Evolutionary conservation across 2,888 invertebrate species (phyloP), one percentile per base, ranked within the genome.

Genomic region (Esperia sulphurella): DNA sequence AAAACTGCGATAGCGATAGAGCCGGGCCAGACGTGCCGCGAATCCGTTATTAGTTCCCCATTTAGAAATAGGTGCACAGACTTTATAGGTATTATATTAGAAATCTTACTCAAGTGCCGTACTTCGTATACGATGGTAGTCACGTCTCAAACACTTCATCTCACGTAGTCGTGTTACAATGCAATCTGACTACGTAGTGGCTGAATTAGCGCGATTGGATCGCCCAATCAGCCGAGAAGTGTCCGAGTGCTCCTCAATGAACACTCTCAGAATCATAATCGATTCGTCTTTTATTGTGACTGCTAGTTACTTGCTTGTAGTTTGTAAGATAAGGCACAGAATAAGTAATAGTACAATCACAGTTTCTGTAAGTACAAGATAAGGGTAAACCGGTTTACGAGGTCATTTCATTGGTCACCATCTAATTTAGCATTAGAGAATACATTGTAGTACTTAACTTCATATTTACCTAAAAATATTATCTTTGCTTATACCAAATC

Each of bases 1-100:
- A 88, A 88, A 88, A 88, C 86, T 87, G 79, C 83, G 83, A 86
- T 87, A 86, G 79, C 83, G 83, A 86, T 87, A 86, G 86, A 86
- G 78, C 78, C 72, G 71, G 73, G 61, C 68, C 58, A 63, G 70
- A 85, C 87, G 88, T 87, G 88, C 72, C 53, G 60, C 58, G 88
- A 85, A 84, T 87, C 63, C 60, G 58, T 71, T 78, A 83, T 81
- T 71, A 76, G 71, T 59, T 70, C 65, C 69, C 75, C 74, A 77
- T 83, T 83, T 81, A 77, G 77, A 78, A 78, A 75, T 78, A 75
- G 78, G 71, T 79, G 69, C 70, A 68, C 68, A 70, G 67, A 66
- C 70, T 75, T 70, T 75, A 79, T 75, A 71, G 65, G 71, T 72
- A 74, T 78, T 75, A 73, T 71, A 74, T 71, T 71, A 67, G 63